A percentile compares a stretch with the other conserved stretches of the same genome.
Conservation (phyloP, 2,113 vertebrate genomes). For the Rhinolophus sinicus region DNA sequence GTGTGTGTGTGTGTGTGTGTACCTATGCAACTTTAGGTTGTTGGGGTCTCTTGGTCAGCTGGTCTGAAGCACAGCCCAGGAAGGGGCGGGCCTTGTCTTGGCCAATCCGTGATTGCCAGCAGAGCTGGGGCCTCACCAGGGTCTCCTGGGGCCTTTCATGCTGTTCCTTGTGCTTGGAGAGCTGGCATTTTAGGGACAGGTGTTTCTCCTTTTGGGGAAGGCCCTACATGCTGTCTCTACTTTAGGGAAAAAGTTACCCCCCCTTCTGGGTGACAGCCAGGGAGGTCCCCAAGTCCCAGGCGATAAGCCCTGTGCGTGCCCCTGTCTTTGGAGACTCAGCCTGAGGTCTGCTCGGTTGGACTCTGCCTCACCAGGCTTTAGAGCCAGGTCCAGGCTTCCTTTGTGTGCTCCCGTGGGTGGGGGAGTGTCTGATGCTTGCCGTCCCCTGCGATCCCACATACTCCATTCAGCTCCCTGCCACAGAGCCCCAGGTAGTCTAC, state of each 20-base stretch:
- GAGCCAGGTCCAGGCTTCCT: neutral
- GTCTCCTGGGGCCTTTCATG: neutral
- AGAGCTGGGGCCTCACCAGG: neutral
- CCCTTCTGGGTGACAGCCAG: neutral
- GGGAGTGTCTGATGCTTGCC: neutral
- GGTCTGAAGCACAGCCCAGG: neutral
- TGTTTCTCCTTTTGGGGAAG: neutral
- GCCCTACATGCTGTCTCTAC: neutral
- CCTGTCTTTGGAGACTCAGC: neutral
- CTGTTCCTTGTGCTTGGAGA: neutral
- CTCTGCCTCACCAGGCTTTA: neutral
- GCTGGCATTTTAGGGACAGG: neutral
- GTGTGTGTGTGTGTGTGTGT: neutral
- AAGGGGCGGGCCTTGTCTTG: neutral
- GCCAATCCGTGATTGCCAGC: neutral
- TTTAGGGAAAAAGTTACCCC: neutral
- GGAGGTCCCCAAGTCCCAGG: neutral
- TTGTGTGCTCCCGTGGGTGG: accelerated
- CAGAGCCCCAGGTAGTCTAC: neutral
- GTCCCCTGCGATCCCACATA: neutral
- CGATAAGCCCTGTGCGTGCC: accelerated
- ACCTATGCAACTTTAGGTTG: neutral
- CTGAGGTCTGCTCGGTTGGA: neutral
- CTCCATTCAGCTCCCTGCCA: neutral
- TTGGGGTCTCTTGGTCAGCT: neutral